Base-by-base conservation (phyloP, 1,140 invertebrate genomes). In the Megalonaias nervosa region DNA sequence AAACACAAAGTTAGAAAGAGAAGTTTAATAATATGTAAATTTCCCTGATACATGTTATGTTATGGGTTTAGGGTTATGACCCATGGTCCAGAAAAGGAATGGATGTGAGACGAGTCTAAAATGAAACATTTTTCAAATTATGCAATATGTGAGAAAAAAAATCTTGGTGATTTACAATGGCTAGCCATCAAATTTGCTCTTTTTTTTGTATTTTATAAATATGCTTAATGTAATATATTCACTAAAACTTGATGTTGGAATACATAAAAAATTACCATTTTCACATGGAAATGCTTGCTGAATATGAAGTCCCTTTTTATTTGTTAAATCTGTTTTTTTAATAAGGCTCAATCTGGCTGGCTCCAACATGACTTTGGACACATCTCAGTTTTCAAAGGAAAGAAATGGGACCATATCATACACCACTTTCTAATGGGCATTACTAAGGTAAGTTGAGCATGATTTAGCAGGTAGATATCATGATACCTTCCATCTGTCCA, bases 321-420 rank as follows among this genome's bases (percentile, higher is more conserved):
- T 57, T 12, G 12, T 12, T 57, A 17, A 19, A n/a, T 21, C 1
- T 58, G 16, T 21, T 59, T 67, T 17, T 65, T 26, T 26, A 26
- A 60, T 83, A 82, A 91, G 89, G 83, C 82, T 19, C 91, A 91
- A 77, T 72, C 83, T 56, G 87, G 88, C 48, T 91, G 91, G 91
- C 62, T 86, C 57, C 91, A 91, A 79, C 91, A 91, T 83, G 90
- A 91, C 73, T 90, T 87, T 79, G 90, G 90, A 14, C 90, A 91
- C 80, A 78, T 89, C 16, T 89, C 88, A 26, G 85, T 90, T 14
- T 88, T 90, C 77, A 79, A 80, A 59, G 66, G 71, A n/a, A 82
- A 75, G 14, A 84, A 71, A 60, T 48, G 81, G 23, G 87, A 90
- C 74, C 84, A 86, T 74, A 23, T 82, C 48, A 66, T 86, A 56